A percentile compares a stretch with the other conserved stretches of the same genome.
Evolutionary conservation across 2,888 invertebrate species (phyloP).

Genomic region (Cataglyphis livida): DNA sequence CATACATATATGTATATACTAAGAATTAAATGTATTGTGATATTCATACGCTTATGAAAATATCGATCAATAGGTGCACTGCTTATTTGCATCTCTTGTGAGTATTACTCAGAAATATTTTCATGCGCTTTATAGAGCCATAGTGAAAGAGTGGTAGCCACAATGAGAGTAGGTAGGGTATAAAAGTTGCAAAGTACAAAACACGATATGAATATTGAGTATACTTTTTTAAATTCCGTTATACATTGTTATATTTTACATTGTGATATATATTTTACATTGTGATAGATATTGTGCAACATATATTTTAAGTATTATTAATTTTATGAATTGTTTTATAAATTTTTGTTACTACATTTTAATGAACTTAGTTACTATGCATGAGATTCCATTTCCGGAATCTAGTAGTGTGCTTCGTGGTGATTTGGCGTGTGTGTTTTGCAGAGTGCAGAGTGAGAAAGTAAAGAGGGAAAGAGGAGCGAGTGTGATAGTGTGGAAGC

Average conservation of each 20-base stretch:
- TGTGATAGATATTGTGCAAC: not conserved
- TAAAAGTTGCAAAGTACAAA: constrained; percentile 17
- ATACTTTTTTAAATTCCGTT: not conserved
- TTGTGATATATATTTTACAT: not conserved
- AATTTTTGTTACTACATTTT: not conserved
- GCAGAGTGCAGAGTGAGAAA: too few relatives aligned
- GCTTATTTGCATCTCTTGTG: constrained; percentile 5
- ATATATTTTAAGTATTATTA: not conserved
- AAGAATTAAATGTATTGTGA: not conserved
- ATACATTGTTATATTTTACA: constrained; percentile 1
- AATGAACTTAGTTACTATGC: not conserved
- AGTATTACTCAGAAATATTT: constrained; percentile 37
- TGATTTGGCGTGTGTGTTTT: too few relatives aligned
- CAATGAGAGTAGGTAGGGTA: not conserved
- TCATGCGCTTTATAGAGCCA: constrained; percentile 15
- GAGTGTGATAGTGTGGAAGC: too few relatives aligned
- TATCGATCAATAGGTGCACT: constrained; percentile 3
- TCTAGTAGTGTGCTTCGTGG: too few relatives aligned
- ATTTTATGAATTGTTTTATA: not conserved
- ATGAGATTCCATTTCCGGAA: not conserved
- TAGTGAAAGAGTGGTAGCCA: not conserved
- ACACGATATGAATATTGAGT: constrained; percentile 18
- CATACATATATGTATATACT: not conserved
- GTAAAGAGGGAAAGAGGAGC: too few relatives aligned
- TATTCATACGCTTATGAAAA: constrained; percentile 11